Conservation (phyloP, 2,888 invertebrate species). For the Dryobota labecula region DNA sequence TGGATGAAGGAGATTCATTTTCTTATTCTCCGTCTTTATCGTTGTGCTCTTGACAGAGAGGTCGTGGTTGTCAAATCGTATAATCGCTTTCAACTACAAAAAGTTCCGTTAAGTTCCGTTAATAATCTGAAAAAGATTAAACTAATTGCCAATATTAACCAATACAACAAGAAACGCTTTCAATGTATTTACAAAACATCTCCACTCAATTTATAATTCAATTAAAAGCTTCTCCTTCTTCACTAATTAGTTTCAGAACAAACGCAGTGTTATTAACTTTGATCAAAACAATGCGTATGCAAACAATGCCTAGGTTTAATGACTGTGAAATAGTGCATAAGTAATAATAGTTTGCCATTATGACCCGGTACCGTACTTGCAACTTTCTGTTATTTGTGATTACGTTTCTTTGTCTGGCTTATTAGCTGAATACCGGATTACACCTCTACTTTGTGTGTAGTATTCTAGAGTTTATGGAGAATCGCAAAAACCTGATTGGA, state of each 20-base stretch:
- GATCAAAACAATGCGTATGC: constrained; percentile 63
- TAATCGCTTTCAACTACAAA: too few relatives aligned
- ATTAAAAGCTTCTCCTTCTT: constrained; percentile 23
- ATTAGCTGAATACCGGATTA: constrained; percentile 15
- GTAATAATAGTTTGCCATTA: constrained; percentile 49
- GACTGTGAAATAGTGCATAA: constrained; percentile 62
- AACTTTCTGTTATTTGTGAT: constrained; percentile 45
- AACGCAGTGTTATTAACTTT: constrained; percentile 47
- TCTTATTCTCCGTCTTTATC: not conserved
- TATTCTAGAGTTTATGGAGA: not conserved
- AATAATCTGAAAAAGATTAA: too few relatives aligned
- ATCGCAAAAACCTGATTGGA: not conserved
- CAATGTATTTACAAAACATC: constrained; percentile 4
- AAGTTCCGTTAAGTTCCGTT: too few relatives aligned
- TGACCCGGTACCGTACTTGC: constrained; percentile 33
- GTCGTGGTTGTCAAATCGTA: too few relatives aligned
- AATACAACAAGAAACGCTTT: too few relatives aligned
- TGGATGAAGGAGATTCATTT: not conserved
- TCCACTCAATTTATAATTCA: constrained; percentile 28
- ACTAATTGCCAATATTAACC: too few relatives aligned
- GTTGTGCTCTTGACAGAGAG: too few relatives aligned
- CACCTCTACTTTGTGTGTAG: constrained; percentile 8
- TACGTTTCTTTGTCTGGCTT: constrained; percentile 27
- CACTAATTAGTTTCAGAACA: constrained; percentile 45
- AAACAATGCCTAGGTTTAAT: constrained; percentile 61